phyloP scores from a whole-genome alignment of 2,888 invertebrate genomes.

The Phlogophora meticulosa region DNA sequence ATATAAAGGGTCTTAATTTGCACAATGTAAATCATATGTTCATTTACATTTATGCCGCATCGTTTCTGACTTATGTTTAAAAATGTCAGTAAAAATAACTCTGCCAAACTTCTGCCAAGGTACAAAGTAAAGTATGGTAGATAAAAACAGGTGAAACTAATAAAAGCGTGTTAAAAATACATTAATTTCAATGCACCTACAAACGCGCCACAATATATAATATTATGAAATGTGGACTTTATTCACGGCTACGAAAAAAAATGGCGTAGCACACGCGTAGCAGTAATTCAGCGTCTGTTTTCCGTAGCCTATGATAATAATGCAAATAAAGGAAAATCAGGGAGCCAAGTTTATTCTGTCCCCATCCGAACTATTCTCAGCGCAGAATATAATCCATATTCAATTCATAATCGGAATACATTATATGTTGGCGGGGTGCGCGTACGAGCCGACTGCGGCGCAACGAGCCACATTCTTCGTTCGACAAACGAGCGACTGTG shows the following conservation, averaged over 20 bases:
- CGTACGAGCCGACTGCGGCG: slow-evolving; percentile 55
- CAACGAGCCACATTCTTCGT: slow-evolving; percentile 74
- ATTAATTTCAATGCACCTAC: slow-evolving; percentile 14
- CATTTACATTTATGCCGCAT: too few species aligned
- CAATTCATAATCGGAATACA: slow-evolving; percentile 68
- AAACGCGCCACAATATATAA: neutral
- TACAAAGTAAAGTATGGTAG: too few species aligned
- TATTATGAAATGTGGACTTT: slow-evolving; percentile 2
- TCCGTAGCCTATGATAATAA: slow-evolving; percentile 36
- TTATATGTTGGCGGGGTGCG: slow-evolving; percentile 58
- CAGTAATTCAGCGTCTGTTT: slow-evolving; percentile 42
- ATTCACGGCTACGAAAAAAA: slow-evolving; percentile 47
- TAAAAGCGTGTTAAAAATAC: slow-evolving; percentile 5
- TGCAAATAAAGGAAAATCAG: slow-evolving; percentile 58
- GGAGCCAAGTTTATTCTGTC: slow-evolving; percentile 51
- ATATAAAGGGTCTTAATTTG: too few species aligned
- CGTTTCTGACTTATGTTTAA: too few species aligned
- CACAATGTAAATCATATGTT: too few species aligned
- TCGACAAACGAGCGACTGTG: slow-evolving; percentile 77
- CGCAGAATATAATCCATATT: slow-evolving; percentile 61
- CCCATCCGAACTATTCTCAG: slow-evolving; percentile 56
- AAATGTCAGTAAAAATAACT: too few species aligned
- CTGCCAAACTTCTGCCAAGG: too few species aligned
- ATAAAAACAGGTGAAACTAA: slow-evolving; percentile 1
- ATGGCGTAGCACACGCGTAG: slow-evolving; percentile 35